phyloP scores from a whole-genome alignment of 2,888 invertebrate species.

The Platycheirus albimanus region DNA sequence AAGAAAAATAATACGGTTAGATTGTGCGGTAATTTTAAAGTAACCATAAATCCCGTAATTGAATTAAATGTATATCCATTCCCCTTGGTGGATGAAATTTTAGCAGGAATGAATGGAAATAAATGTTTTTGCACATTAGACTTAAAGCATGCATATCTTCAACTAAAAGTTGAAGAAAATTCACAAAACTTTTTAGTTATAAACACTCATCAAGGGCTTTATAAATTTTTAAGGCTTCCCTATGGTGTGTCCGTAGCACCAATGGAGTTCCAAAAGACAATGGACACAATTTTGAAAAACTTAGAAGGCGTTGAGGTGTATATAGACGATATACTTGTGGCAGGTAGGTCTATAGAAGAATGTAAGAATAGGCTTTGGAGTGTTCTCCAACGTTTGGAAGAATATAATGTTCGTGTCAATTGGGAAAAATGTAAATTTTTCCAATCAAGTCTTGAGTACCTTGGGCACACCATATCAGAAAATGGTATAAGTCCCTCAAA shows the following conservation, averaged over 20 bases:
- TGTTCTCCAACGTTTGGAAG: constrained; percentile 26
- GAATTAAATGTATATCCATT: constrained; percentile 48
- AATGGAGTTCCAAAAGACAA: constrained; percentile 48
- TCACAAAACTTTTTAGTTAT: neutral
- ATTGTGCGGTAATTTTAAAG: constrained; percentile 62
- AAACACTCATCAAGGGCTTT: constrained; percentile 8
- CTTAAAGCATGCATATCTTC: constrained; percentile 11
- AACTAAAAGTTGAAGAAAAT: neutral
- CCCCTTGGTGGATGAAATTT: constrained; percentile 17
- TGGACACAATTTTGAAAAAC: constrained; percentile 38
- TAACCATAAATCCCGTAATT: constrained; percentile 49
- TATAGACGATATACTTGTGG: constrained; percentile 46
- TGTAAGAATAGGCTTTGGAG: constrained; percentile 31
- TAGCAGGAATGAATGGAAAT: constrained; percentile 11
- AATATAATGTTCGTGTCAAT: constrained; percentile 35
- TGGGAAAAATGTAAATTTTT: constrained; percentile 56
- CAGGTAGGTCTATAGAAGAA: constrained; percentile 24
- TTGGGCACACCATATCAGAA: constrained; percentile 52
- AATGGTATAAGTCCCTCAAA: constrained; percentile 63
- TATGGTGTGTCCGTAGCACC: constrained; percentile 42
- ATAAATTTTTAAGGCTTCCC: constrained; percentile 21
- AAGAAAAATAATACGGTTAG: constrained; percentile 52
- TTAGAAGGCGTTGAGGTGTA: constrained; percentile 44
- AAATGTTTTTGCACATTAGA: constrained; percentile 11
- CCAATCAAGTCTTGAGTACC: constrained; percentile 37